Evolutionary conservation across 53 echinoderm and acorn worm genomes (phyloP).

Genomic region (Holothuria scabra): DNA sequence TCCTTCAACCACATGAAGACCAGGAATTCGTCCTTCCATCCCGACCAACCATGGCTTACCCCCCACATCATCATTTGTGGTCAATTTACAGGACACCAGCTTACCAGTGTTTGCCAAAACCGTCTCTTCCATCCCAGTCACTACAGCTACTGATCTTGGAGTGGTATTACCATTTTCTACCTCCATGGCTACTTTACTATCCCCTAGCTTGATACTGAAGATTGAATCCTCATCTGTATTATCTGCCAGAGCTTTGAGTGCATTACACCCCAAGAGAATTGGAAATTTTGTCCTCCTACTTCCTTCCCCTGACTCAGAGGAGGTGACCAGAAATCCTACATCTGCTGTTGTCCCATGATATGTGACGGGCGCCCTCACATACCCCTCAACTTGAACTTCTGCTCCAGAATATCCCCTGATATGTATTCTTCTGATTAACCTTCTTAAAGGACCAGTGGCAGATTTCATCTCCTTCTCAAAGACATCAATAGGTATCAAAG

Average conservation of each 20-base stretch:
- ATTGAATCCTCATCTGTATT: background rate
- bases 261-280: slow-evolving; percentile 8
- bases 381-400: slow-evolving; percentile 44
- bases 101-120: too few relatives aligned
- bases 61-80: too few relatives aligned
- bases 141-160: background rate
- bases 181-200: background rate
- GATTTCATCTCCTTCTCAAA: slow-evolving; percentile 42
- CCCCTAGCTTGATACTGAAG: background rate
- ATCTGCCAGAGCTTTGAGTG: background rate
- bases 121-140: slow-evolving; percentile 7
- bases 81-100: too few relatives aligned
- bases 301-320: background rate
- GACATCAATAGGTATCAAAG: slow-evolving; percentile 49
- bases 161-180: background rate
- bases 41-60: too few relatives aligned
- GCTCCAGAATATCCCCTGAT: slow-evolving; percentile 22
- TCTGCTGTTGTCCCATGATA: background rate
- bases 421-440: background rate
- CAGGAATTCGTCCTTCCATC: too few relatives aligned
- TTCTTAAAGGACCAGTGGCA: background rate
- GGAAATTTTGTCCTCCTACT: slow-evolving; percentile 9
- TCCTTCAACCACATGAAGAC: too few relatives aligned
- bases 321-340: slow-evolving; percentile 16
- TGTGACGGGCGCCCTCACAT: slow-evolving; percentile 25